Base-by-base conservation (phyloP, 2,888 invertebrate species). In the Sarcophaga variegata region DNA sequence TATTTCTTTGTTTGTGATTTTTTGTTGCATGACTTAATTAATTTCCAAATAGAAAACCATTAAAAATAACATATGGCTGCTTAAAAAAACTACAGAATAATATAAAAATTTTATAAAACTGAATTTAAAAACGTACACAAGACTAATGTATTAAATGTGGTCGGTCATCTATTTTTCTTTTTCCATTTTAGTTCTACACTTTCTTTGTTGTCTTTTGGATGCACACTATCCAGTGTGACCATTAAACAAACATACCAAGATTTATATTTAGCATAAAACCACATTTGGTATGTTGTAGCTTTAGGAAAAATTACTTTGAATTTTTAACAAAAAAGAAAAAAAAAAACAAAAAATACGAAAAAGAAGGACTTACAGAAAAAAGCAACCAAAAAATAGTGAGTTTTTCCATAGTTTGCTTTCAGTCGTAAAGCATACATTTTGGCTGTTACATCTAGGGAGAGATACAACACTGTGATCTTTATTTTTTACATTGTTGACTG, bases 261-360 rank as follows among this genome's bases (percentile, higher is more conserved):
- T 87, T 87, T 87, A 87, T 87, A 87, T 87, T 84, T 87, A 87
- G 84, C 87, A 87, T 87, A 84, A 84, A 87, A 87, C 87, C 87
- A 81, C 84, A 84, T 84, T 87, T 79, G 84, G 87, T 87, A 79
- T 87, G 87, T 87, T 67, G 78, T 69, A 79, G 83, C 84, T 84
- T 81, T 67, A 81, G 79, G 87, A 87, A 81, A 87, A 87, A 87
- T 84, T 87, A 84, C 87, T 87, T 84, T 77, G 87, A 84, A 87
- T 87, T 79, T 87, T 85, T 87, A 81, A 83, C 67, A 45, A 70
- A 70, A 81, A 75, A 70, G 17, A 77, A 12, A 69, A 54, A 66
- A 77, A 74, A 5, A 74, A 20, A 20, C 20, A 20, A 20, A 20
- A 66, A 75, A 22, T 22, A 22, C 22, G 22, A 22, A 22, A 4